A percentile compares a stretch with the other conserved stretches of the same genome.
phyloP scores from a whole-genome alignment of 2,113 vertebrate genomes.

The Festucalex cinctus region DNA sequence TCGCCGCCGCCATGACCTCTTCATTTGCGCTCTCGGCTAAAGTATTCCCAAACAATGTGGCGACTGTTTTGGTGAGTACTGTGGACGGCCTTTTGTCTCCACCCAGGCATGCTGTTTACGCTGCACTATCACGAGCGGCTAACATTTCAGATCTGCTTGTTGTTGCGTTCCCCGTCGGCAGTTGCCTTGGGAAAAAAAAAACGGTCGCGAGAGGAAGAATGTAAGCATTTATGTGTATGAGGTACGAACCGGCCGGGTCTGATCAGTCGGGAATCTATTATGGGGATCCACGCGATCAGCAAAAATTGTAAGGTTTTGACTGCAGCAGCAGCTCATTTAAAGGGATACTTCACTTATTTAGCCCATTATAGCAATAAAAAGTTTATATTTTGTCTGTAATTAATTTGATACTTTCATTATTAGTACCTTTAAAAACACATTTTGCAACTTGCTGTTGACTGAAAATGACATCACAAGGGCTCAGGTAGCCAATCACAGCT shows the following conservation, averaged over 20 bases:
- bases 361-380: too few relatives aligned
- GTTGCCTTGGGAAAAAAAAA: background rate
- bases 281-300: too few relatives aligned
- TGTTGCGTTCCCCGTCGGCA: background rate
- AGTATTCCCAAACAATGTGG: constrained; percentile 88
- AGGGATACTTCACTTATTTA: too few relatives aligned
- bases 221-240: background rate
- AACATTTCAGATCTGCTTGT: background rate
- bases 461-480: too few relatives aligned
- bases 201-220: background rate
- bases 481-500: too few relatives aligned
- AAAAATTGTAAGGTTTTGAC: too few relatives aligned
- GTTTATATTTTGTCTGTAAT: too few relatives aligned
- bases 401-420: too few relatives aligned
- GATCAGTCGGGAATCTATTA: background rate
- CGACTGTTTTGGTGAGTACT: constrained; percentile 91
- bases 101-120: constrained; percentile 41
- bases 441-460: too few relatives aligned
- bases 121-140: constrained; percentile 26
- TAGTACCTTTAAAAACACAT: too few relatives aligned
- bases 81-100: constrained; percentile 24
- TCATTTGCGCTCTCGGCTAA: constrained; percentile 84
- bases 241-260: background rate
- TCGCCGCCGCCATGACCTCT: constrained; percentile 81
- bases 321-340: too few relatives aligned